phyloP scores from a whole-genome alignment of 2,888 invertebrate species.

The Orthosia gracilis region DNA sequence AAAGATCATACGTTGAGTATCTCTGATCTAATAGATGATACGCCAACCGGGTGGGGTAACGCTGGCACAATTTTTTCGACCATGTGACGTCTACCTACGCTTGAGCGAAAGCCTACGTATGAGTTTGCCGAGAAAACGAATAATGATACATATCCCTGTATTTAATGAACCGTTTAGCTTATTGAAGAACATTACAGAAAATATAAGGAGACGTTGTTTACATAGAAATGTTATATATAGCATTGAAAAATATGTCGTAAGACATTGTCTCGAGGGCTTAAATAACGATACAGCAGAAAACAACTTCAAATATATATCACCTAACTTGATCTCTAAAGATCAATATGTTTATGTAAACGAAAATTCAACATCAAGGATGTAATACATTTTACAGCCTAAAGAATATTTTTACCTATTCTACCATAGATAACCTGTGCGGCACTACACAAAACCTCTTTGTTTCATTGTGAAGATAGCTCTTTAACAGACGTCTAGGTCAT shows the following conservation, averaged over 20 bases:
- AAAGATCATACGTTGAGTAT: conserved; percentile 5
- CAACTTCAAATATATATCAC: neutral
- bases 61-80: conserved; percentile 26
- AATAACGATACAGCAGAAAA: neutral
- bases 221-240: neutral
- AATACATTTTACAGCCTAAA: neutral
- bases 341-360: neutral
- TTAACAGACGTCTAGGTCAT: neutral
- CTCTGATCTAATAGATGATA: conserved; percentile 39
- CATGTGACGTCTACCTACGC: conserved; percentile 23
- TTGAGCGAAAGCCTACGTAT: neutral
- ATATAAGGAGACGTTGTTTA: neutral
- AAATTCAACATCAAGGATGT: neutral
- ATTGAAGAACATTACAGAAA: conserved; percentile 8
- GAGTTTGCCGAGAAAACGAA: conserved; percentile 42
- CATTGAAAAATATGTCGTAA: neutral
- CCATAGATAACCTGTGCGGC: too few relatives aligned
- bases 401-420: neutral
- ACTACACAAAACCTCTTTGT: neutral
- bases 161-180: conserved; percentile 42
- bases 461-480: neutral
- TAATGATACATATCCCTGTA: conserved; percentile 18
- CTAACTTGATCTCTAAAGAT: neutral
- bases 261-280: neutral
- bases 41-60: conserved; percentile 7